These are phyloP conservation scores for Burhinus oedicnemus DNA, from an alignment of 2,113 vertebrate genomes.

Conservation along the genomic window DNA sequence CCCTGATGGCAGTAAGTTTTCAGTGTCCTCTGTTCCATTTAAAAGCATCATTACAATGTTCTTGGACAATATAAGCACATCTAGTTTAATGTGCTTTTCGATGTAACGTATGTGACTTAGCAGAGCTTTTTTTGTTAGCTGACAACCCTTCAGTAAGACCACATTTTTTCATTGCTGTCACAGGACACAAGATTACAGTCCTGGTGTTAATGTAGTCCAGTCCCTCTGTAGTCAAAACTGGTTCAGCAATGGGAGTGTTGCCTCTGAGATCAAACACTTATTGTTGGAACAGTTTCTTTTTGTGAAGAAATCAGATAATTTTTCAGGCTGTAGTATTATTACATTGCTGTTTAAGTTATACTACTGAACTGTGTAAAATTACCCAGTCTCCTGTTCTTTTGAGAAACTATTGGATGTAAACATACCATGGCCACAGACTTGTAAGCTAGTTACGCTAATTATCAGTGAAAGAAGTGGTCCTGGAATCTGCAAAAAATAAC, in stretches of 20 bases:
- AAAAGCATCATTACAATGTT: background rate
- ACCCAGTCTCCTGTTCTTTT: background rate
- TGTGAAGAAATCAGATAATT: background rate
- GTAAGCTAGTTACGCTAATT: background rate
- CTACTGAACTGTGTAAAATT: background rate
- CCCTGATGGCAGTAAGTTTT: background rate
- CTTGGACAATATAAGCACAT: background rate
- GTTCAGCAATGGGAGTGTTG: background rate
- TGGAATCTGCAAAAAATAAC: background rate
- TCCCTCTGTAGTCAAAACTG: background rate
- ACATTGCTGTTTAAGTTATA: background rate
- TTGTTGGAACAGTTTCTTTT: background rate
- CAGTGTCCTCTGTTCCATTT: background rate
- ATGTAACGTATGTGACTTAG: background rate
- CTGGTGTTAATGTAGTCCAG: background rate
- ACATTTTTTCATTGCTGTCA: background rate
- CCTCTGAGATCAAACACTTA: background rate
- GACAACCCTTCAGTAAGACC: background rate
- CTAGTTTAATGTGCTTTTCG: background rate
- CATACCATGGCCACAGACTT: background rate
- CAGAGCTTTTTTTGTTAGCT: background rate
- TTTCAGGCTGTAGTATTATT: background rate
- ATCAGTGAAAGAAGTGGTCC: background rate
- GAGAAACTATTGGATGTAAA: background rate
- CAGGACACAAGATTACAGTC: background rate